Conservation (phyloP, 2,113 vertebrate genomes). For the Mormyrus iriodes region DNA sequence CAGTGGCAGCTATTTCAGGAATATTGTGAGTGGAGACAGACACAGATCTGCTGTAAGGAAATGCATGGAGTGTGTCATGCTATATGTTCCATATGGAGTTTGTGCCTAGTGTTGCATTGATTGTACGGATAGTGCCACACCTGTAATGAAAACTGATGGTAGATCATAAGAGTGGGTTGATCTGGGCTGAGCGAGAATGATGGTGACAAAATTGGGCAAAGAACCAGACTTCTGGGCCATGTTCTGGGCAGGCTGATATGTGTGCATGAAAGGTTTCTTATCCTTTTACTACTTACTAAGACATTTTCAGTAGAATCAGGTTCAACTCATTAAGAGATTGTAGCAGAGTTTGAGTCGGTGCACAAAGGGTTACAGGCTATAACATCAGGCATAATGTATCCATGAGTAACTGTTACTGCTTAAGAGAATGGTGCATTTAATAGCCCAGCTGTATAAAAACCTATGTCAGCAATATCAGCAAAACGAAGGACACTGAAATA, state of each 20-base stretch:
- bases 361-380: neutral
- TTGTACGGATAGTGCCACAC: neutral
- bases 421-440: neutral
- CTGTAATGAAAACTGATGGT: neutral
- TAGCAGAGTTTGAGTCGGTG: neutral
- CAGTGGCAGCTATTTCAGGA: neutral
- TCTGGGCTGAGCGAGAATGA: neutral
- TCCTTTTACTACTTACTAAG: neutral
- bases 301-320: neutral
- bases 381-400: neutral
- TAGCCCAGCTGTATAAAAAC: neutral
- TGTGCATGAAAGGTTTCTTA: neutral
- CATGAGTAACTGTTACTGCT: neutral
- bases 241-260: neutral
- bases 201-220: neutral
- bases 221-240: neutral
- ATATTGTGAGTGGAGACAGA: neutral
- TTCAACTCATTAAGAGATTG: neutral
- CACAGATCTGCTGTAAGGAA: neutral
- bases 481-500: neutral
- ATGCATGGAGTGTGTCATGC: neutral
- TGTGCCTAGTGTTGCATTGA: neutral
- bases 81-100: neutral
- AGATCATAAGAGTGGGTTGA: neutral
- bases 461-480: neutral